phyloP scores from a whole-genome alignment of 2,113 vertebrate genomes.

The Gadus chalcogrammus region DNA sequence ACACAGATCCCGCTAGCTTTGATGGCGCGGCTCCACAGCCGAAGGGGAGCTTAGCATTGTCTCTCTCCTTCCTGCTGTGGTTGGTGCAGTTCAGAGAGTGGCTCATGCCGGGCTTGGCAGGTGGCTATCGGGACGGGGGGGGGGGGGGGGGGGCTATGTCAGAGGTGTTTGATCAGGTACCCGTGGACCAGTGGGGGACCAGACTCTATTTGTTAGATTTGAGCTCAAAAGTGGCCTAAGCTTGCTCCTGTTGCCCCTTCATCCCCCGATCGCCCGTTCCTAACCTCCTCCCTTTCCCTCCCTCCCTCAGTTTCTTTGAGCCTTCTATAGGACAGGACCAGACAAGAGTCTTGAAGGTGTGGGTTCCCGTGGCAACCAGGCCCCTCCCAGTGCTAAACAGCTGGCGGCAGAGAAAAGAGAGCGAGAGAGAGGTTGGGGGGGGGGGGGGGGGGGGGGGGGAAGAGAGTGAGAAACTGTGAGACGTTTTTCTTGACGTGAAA shows the following conservation, averaged over 20 bases:
- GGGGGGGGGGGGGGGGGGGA: neutral
- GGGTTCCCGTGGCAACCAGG: slow-evolving; percentile 47
- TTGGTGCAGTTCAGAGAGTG: slow-evolving; percentile 15
- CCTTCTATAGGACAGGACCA: slow-evolving; percentile 56
- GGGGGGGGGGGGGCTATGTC: neutral
- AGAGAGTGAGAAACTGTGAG: neutral
- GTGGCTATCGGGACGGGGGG: slow-evolving; percentile 15
- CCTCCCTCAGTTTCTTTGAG: slow-evolving; percentile 11
- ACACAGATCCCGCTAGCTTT: neutral
- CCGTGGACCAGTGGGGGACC: slow-evolving; percentile 14
- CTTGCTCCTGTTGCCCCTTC: slow-evolving; percentile 52
- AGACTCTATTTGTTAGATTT: slow-evolving; percentile 27
- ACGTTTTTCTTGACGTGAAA: neutral
- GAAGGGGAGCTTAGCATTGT: neutral
- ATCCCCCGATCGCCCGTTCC: slow-evolving; percentile 8
- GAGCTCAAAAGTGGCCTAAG: slow-evolving; percentile 51
- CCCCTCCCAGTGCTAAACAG: slow-evolving; percentile 60
- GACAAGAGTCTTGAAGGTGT: slow-evolving; percentile 59
- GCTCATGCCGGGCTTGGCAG: slow-evolving; percentile 23
- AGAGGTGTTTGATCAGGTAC: neutral
- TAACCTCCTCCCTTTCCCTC: neutral
- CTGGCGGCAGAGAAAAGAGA: slow-evolving; percentile 46
- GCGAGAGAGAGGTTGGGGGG: slow-evolving; percentile 15
- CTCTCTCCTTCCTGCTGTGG: slow-evolving; percentile 3
- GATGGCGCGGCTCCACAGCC: slow-evolving; percentile 8